Evolutionary conservation across 2,113 vertebrate species (phyloP).

Genomic region (Pomatorhinus ruficollis): DNA sequence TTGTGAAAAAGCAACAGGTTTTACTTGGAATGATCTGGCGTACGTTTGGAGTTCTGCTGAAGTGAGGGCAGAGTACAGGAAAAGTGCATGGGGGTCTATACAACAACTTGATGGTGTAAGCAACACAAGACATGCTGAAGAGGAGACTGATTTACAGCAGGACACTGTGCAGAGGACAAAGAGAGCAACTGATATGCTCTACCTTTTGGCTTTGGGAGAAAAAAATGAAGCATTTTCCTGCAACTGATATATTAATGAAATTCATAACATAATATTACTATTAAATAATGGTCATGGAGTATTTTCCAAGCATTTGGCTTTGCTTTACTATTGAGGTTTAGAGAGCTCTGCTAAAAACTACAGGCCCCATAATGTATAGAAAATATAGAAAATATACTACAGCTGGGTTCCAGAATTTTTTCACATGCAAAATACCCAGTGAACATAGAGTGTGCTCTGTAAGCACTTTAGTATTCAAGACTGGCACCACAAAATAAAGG

Average conservation of each 20-base stretch:
- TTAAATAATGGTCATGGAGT: background rate
- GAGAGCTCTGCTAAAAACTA: background rate
- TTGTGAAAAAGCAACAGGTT: background rate
- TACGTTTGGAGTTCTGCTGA: background rate
- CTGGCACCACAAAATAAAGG: background rate
- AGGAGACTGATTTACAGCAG: background rate
- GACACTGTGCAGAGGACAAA: background rate
- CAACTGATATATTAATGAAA: background rate
- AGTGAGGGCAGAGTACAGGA: background rate
- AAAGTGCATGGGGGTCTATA: background rate
- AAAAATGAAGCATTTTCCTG: background rate
- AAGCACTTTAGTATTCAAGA: background rate
- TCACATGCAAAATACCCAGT: background rate
- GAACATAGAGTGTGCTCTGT: background rate
- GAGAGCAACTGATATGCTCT: background rate
- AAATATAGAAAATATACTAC: background rate
- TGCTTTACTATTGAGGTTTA: background rate
- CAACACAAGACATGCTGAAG: background rate
- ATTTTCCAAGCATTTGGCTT: background rate
- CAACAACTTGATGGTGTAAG: background rate
- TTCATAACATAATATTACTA: background rate
- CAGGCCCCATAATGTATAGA: fast-evolving
- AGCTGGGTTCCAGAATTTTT: background rate
- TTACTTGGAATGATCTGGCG: background rate
- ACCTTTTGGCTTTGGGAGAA: background rate